These are phyloP conservation scores for Sorex araneus DNA, from an alignment of 2,113 vertebrate genomes.

Conservation along the genomic window DNA sequence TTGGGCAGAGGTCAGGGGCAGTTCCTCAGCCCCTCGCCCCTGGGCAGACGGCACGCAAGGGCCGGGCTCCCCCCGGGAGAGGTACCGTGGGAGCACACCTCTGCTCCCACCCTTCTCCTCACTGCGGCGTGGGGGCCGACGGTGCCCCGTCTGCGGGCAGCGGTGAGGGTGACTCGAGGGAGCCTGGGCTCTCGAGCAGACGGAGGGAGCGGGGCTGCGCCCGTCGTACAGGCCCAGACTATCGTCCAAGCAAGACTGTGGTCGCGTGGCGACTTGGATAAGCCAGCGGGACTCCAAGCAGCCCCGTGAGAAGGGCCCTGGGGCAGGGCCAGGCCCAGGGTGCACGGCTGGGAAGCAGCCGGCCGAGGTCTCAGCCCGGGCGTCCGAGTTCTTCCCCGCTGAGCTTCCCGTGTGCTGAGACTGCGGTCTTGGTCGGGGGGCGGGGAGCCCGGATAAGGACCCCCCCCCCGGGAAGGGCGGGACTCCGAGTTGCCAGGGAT, in stretches of 20 bases:
- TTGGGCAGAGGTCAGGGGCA: slow-evolving; percentile 19
- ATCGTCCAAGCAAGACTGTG: not conserved
- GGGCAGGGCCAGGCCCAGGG: not conserved
- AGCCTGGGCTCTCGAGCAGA: no score
- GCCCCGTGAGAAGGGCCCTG: not conserved
- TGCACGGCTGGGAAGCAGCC: not conserved
- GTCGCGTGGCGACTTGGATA: not conserved
- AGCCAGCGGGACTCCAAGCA: not conserved
- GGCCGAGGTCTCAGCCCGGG: not conserved
- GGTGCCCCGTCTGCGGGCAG: not conserved
- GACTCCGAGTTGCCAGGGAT: no score
- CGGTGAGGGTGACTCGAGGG: not conserved
- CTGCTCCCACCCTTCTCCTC: not conserved
- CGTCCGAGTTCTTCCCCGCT: not conserved
- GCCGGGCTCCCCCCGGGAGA: not conserved
- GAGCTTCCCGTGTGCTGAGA: slow-evolving; percentile 1
- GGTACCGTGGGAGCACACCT: not conserved
- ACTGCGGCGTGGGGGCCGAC: not conserved
- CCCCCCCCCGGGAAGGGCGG: no score
- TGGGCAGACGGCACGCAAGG: not conserved
- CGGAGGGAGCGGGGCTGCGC: not conserved
- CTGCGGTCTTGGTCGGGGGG: slow-evolving; percentile 56
- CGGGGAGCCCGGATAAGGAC: slow-evolving; percentile 58
- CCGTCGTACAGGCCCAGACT: slow-evolving; percentile 20
- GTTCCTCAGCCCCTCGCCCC: slow-evolving; percentile 18